These are phyloP conservation scores for Copidosoma aretas DNA, from an alignment of 2,888 invertebrate genomes.

Conservation along the genomic window DNA sequence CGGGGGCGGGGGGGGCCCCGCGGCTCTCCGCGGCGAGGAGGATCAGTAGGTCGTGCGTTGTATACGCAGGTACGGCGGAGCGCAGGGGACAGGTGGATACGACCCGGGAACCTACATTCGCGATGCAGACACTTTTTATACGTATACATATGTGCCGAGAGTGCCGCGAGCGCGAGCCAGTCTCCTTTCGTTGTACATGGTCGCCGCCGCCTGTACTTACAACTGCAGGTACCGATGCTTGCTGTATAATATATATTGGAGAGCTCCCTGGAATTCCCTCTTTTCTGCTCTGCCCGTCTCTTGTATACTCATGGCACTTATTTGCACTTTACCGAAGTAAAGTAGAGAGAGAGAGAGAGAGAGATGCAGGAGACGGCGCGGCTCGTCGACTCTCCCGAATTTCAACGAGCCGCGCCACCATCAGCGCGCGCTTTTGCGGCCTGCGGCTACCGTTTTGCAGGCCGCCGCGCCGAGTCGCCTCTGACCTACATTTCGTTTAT, in stretches of 20 bases:
- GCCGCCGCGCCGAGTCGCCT: background rate
- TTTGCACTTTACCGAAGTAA: slow-evolving; percentile 11
- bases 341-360: no score
- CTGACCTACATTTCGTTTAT: background rate
- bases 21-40: slow-evolving; percentile 1
- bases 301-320: background rate
- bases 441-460: background rate
- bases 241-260: no score
- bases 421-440: background rate
- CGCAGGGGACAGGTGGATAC: slow-evolving; percentile 53
- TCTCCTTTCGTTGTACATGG: background rate
- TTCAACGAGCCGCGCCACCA: slow-evolving; percentile 21
- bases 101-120: slow-evolving; percentile 60
- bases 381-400: slow-evolving; percentile 24
- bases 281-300: slow-evolving; percentile 3
- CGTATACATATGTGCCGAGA: background rate
- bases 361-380: slow-evolving; percentile 5
- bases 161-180: no score
- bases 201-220: background rate
- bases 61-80: slow-evolving; percentile 13
- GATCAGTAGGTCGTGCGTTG: slow-evolving; percentile 23
- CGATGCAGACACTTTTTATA: background rate
- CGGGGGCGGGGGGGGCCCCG: no score
- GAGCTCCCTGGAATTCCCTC: background rate
- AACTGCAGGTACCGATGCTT: no score